Base-by-base conservation (phyloP, 2,113 vertebrate species). In the Fregetta grallaria region DNA sequence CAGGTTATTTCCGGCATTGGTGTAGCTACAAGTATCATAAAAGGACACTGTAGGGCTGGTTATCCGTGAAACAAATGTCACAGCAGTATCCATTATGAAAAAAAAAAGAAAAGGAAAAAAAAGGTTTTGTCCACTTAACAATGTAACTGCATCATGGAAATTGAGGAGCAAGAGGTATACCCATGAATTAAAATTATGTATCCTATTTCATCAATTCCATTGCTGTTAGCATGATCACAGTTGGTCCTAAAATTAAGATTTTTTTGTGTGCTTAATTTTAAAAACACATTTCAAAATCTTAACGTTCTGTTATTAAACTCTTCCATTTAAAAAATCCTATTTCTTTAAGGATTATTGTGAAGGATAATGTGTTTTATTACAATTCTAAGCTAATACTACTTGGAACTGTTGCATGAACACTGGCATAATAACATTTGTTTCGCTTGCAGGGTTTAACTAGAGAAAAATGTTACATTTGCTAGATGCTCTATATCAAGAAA, bases 291-390 rank as follows among this genome's bases (percentile, higher is more conserved):
- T 63, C 38, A 66, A 80, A 71, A 88, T 88, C 13, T 21, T 75
- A 88, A 61, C 12, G 0, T 81, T 49, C 59, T 65, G 26, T 65
- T 94, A 74, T 88, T 94, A 89, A 61, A 79, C 22, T 13, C 7
- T 68, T 78, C 30, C 15, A n/a, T 79, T 78, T 23, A 72, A 70
- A 72, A 78, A 59, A 29, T 45, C 18, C 16, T 72, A n/a, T 94
- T 96, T 95, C n/a, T 95, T 94, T 92, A 92, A 93, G 95, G 74
- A 88, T 90, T 86, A 76, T 70, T 88, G 66, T 75, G 62, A 78
- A 93, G 18, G 29, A 70, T 94, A 90, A 62, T 88, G 50, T 58
- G 42, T 42, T 95, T 93, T 86, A 83, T 92, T 86, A 38, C 74
- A 93, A 47, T 79, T 88, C 53, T 66, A 82, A 79, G 62, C 45